Evolutionary conservation across 1,140 invertebrate genomes (phyloP).

Genomic region (Camponotus vicinus): DNA sequence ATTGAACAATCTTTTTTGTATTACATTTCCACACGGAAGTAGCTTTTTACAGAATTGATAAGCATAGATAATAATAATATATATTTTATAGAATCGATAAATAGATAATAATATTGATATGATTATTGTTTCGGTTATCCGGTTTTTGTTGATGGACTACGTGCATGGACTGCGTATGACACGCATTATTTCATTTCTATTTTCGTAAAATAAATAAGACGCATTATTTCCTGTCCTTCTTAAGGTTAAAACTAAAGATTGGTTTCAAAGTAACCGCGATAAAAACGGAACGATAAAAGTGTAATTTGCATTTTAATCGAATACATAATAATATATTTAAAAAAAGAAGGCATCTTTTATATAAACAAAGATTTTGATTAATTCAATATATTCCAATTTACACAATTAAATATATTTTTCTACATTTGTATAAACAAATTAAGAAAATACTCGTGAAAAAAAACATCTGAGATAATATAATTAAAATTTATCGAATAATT

Average conservation of each 20-base stretch:
- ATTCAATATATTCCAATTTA: neutral
- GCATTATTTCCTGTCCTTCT: neutral
- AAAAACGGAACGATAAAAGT: constrained; percentile 18
- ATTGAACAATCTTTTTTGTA: constrained; percentile 32
- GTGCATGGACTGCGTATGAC: neutral
- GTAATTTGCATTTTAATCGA: neutral
- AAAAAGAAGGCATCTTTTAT: neutral
- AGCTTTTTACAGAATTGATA: neutral
- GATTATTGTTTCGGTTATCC: neutral
- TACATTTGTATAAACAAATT: neutral
- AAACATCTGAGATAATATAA: neutral
- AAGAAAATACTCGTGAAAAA: neutral
- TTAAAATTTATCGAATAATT: neutral
- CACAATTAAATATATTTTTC: neutral
- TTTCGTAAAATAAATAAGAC: neutral
- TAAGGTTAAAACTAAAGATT: neutral
- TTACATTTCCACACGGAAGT: neutral
- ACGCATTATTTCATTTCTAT: neutral
- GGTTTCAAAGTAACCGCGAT: constrained; percentile 4
- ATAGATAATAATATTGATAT: neutral
- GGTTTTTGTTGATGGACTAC: neutral
- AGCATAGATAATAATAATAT: too few species aligned
- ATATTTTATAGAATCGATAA: too few species aligned
- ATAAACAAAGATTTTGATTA: neutral
- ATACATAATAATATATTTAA: neutral